phyloP scores from a whole-genome alignment of 2,113 vertebrate species.

The Heterotis niloticus region DNA sequence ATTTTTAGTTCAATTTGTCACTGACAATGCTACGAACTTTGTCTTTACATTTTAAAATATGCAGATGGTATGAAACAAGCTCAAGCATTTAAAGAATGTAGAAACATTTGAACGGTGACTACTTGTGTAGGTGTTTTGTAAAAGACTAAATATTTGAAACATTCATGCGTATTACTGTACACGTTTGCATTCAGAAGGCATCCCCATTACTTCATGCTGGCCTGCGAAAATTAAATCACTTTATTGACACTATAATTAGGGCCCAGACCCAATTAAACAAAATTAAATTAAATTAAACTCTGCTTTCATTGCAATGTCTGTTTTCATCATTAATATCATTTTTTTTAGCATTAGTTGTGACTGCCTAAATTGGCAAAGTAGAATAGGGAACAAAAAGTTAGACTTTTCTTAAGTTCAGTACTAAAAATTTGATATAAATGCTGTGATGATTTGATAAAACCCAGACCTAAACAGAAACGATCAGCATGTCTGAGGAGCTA shows the following conservation, averaged over 20 bases:
- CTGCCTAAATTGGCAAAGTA: neutral
- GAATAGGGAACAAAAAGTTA: neutral
- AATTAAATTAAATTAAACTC: too few species aligned
- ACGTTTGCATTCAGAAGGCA: neutral
- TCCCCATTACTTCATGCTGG: neutral
- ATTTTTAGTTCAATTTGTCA: conserved; percentile 58
- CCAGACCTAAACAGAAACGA: neutral
- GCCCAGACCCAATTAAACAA: too few species aligned
- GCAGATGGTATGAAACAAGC: neutral
- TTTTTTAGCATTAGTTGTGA: neutral
- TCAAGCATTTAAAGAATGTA: neutral
- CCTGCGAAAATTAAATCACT: neutral
- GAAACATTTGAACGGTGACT: neutral
- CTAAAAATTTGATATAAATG: neutral
- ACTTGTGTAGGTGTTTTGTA: neutral
- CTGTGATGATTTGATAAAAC: neutral
- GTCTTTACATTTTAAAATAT: conserved; percentile 23
- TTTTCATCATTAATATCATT: neutral
- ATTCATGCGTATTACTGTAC: neutral
- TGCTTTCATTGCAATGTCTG: too few species aligned
- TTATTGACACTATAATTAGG: too few species aligned
- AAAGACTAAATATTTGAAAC: neutral
- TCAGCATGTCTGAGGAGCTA: neutral
- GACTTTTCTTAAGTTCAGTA: neutral
- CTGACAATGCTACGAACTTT: conserved; percentile 47